These are phyloP conservation scores for Caracal caracal DNA, from an alignment of 2,113 vertebrate genomes.

Conservation along the genomic window DNA sequence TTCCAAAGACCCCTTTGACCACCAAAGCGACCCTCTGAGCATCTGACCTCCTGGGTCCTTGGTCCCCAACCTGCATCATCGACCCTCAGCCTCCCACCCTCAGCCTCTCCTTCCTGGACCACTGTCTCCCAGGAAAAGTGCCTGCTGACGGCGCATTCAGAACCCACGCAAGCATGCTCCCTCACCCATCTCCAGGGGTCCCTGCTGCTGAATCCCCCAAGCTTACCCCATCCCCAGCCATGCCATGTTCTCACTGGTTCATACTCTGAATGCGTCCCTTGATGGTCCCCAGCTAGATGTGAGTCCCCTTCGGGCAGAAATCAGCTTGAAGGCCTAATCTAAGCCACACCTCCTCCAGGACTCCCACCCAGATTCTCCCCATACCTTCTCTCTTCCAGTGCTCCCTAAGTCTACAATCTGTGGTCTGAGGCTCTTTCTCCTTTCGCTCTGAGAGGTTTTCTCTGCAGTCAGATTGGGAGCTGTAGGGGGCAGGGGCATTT, in stretches of 20 bases:
- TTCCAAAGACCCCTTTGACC: not conserved
- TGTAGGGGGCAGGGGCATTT: not conserved
- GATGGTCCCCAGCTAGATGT: not conserved
- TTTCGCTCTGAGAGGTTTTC: not conserved
- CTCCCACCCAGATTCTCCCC: not conserved
- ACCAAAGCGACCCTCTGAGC: not conserved
- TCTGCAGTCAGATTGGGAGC: not conserved
- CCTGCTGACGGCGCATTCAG: not conserved
- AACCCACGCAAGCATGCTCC: not conserved
- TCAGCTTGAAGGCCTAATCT: not conserved
- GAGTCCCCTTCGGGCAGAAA: not conserved
- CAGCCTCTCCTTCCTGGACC: not conserved
- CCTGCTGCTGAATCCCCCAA: fast-evolving
- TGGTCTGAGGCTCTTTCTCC: not conserved
- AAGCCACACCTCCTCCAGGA: not conserved
- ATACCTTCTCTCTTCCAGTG: not conserved
- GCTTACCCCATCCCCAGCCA: not conserved
- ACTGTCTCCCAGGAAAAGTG: not conserved
- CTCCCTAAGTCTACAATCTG: not conserved
- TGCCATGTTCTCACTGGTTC: not conserved
- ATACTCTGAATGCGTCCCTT: not conserved
- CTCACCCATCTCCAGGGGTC: not conserved
- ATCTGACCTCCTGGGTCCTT: not conserved
- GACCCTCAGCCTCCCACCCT: not conserved
- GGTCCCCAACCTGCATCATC: not conserved